These are phyloP conservation scores for Cheilosia urbana DNA, from an alignment of 2,888 invertebrate genomes.

Conservation along the genomic window DNA sequence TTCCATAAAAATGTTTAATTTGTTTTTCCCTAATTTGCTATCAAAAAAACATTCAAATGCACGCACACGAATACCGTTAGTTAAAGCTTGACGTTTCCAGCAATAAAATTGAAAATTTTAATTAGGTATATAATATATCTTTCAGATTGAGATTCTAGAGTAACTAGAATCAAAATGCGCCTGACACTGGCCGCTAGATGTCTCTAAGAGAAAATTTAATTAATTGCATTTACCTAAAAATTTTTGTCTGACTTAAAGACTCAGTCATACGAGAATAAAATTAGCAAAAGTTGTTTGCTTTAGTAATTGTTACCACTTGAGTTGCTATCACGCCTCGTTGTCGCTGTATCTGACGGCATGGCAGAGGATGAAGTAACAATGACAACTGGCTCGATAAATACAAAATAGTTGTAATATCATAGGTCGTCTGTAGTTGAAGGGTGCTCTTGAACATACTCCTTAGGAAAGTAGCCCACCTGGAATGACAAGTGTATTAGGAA, in stretches of 20 bases:
- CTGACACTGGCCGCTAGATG: slow-evolving; percentile 41
- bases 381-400: slow-evolving; percentile 78
- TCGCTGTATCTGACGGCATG: slow-evolving; percentile 38
- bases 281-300: slow-evolving; percentile 9
- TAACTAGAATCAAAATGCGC: slow-evolving; percentile 10
- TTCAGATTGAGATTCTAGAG: slow-evolving; percentile 6
- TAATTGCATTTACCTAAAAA: slow-evolving; percentile 32
- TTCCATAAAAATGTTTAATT: slow-evolving; percentile 6
- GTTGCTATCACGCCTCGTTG: slow-evolving; percentile 58
- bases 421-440: slow-evolving; percentile 83
- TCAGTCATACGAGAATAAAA: slow-evolving; percentile 52
- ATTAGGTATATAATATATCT: not conserved
- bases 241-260: slow-evolving; percentile 32
- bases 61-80: slow-evolving; percentile 40
- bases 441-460: slow-evolving; percentile 89
- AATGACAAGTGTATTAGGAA: not conserved
- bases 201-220: slow-evolving; percentile 38
- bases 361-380: not conserved
- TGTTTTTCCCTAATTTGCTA: slow-evolving; percentile 25
- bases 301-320: slow-evolving; percentile 70
- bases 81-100: slow-evolving; percentile 63
- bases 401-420: slow-evolving; percentile 83
- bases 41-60: slow-evolving; percentile 31
- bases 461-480: slow-evolving; percentile 92
- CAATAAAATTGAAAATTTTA: slow-evolving; percentile 13